Evolutionary conservation across 2,797 vertebrate species (phyloP).

Genomic region (Triplophysa bombifrons): DNA sequence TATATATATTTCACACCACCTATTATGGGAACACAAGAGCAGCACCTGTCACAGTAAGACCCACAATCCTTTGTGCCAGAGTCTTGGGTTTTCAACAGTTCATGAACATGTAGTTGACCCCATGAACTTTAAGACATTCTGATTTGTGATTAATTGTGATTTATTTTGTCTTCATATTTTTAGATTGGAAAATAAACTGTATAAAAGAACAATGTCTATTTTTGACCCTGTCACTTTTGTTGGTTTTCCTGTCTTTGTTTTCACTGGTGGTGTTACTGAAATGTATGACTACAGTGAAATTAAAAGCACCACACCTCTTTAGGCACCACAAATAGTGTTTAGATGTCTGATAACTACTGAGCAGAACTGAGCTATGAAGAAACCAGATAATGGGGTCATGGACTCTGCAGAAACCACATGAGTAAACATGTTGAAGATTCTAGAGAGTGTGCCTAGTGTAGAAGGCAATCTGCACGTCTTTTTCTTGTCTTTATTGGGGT

Average conservation of each 20-base stretch:
- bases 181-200: conserved; percentile 67
- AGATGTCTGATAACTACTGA: neutral
- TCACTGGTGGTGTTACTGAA: neutral
- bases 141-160: conserved; percentile 64
- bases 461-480: neutral
- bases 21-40: conserved; percentile 37
- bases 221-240: neutral
- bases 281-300: neutral
- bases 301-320: neutral
- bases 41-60: conserved; percentile 40
- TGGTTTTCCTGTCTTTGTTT: neutral
- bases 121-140: conserved; percentile 60
- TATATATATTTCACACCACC: conserved; percentile 36
- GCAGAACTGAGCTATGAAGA: neutral
- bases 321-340: neutral
- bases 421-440: neutral
- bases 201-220: conserved; percentile 60
- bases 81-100: conserved; percentile 53
- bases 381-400: neutral
- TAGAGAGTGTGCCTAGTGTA: neutral
- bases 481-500: neutral
- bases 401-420: neutral
- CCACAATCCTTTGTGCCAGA: conserved; percentile 55
- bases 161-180: conserved; percentile 68
- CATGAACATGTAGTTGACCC: conserved; percentile 52